Conservation (phyloP, 2,113 vertebrate species). For the Antechinus stuartii region DNA sequence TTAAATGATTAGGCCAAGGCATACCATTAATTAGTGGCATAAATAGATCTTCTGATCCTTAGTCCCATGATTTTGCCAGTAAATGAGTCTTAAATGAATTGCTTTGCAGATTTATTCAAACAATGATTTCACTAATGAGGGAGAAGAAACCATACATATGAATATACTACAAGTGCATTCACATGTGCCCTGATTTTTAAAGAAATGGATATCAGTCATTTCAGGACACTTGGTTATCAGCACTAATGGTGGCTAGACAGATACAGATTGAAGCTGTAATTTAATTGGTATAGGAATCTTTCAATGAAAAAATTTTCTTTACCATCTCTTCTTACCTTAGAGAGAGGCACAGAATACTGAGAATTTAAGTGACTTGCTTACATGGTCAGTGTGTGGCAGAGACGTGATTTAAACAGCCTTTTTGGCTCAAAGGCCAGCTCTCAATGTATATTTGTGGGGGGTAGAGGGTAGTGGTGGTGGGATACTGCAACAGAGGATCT, state of each 20-base stretch:
- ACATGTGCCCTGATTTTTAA: neutral
- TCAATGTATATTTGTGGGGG: neutral
- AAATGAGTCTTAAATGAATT: neutral
- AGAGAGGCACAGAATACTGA: too few species aligned
- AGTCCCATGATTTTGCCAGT: constrained; percentile 24
- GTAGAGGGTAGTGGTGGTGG: too few species aligned
- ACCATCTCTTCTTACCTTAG: neutral
- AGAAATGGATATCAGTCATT: neutral
- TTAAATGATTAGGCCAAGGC: neutral
- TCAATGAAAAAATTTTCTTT: neutral
- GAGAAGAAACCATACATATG: neutral
- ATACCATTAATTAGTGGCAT: neutral
- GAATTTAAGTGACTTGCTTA: neutral
- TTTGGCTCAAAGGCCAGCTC: neutral
- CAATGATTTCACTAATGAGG: neutral
- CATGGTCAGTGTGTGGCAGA: neutral
- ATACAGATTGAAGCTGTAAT: neutral
- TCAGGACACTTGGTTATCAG: neutral
- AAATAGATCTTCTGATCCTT: neutral
- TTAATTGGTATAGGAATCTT: neutral
- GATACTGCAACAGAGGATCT: neutral
- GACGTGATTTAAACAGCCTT: neutral
- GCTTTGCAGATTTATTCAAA: constrained; percentile 48
- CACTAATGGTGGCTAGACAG: neutral
- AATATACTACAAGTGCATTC: neutral